Base-by-base conservation (phyloP, 2,113 vertebrate genomes). In the Anguilla rostrata region DNA sequence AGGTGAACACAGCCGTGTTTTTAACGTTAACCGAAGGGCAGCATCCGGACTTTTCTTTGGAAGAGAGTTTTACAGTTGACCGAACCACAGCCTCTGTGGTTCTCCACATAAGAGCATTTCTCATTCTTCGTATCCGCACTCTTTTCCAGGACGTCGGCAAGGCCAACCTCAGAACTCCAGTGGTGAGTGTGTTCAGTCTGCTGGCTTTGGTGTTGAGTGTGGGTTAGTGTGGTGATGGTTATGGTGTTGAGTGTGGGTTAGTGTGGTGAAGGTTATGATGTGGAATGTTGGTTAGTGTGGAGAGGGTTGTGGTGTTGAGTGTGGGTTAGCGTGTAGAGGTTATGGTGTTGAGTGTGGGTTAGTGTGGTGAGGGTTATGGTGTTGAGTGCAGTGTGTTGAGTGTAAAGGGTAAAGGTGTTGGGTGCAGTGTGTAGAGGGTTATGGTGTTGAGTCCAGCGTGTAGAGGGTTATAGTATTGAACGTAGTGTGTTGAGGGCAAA, bases 111-210 rank as follows among this genome's bases (percentile, higher is more conserved):
- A 71, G 16, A 1, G 39, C 18, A 5, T 26, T 79, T 39, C 14
- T 12, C 46, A 71, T 3, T 34, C 75, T 63, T 5, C 84, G 14
- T 26, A 86, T 41, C 0, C 57, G 26, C 89, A 0, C 83, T 82
- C 78, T 87, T 83, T 16, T 14, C 2, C 84, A 98, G 98, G 94
- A 93, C 4, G 87, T 96, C 0, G 98, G 98, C 87, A 95, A 92
- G 93, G 86, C 88, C 63, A 93, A 97, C 91, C 93, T 92, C 85
- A 94, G 83, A 56, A 92, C 92, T 49, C 96, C 97, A 53, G 88
- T 92, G 90, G 98, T 99, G 89, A 95, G 96, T 92, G 15, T 75
- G 15, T 34, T 34, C 20, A 22, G 63, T n/a, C 71, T n/a, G 2
- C 7, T 34, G 26, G 1, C 63, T 71, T 20, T 20, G 20, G 22